Evolutionary conservation across 2,797 vertebrate genomes (phyloP), one percentile per base, ranked within the genome.

Genomic region (Graptemys geographica): DNA sequence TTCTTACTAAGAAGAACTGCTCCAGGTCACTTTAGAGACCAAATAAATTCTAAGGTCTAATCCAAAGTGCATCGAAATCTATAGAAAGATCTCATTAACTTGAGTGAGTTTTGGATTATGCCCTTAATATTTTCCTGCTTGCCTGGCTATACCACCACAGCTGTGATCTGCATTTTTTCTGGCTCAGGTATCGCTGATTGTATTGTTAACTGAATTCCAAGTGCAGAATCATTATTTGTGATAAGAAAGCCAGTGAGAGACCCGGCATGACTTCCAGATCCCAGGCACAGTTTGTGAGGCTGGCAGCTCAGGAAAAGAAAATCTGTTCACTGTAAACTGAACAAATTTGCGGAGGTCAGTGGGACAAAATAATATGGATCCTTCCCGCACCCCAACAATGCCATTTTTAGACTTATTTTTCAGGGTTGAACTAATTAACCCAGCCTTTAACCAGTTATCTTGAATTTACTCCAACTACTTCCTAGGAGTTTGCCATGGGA

Each of bases 1-100:
- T 0, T 0, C 33, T 59, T 23, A 83, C 28, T 0, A 25, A 4
- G 85, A 25, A 10, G 18, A 2, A 51, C 0, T 78, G 47, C 81
- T 5, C 56, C 0, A 0, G 11, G n/a, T 5, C 44, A 2, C 1
- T 28, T 59, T 59, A 59, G 57, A 59, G 57, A 59, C 57, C 28
- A 59, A 59, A 31, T 31, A 31, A 59, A 59, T 31, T 28, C 57
- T 59, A 31, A 59, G 57, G 28, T 59, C 28, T 59, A 28, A 59
- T 59, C 57, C 28, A 59, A 59, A 59, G 27, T 12, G 11, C 6
- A 59, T 59, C 3, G 6, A 31, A 59, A 28, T 59, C 57, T 59
- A 59, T 59, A 59, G 57, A 69, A 69, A 23, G 18, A 37, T 69
- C n/a, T 69, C 9, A 21, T n/a, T 69, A 19, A 37, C 7, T 69